phyloP scores from a whole-genome alignment of 2,113 vertebrate species.

The Pelecanus crispus region DNA sequence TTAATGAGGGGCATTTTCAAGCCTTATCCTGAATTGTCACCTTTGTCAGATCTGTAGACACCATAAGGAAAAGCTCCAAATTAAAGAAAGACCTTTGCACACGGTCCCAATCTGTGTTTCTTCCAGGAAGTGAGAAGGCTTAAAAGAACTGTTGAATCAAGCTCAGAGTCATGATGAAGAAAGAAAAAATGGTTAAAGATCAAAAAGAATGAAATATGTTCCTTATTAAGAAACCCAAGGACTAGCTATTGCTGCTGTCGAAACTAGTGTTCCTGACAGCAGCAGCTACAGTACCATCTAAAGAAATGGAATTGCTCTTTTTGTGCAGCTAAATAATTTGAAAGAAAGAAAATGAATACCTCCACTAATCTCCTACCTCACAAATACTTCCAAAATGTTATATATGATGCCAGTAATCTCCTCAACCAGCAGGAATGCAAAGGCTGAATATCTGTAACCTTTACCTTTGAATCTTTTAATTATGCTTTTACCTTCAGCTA shows the following conservation, averaged over 20 bases:
- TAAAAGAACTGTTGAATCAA: background rate
- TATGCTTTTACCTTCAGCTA: slow-evolving; percentile 26
- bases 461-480: slow-evolving; percentile 20
- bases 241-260: background rate
- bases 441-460: background rate
- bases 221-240: background rate
- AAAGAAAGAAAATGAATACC: background rate
- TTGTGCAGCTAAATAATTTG: background rate
- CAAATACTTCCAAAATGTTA: background rate
- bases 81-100: background rate
- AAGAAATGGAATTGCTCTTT: background rate
- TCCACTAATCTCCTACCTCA: background rate
- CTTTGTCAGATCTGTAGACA: background rate
- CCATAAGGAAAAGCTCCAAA: background rate
- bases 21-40: background rate
- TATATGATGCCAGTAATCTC: slow-evolving; percentile 1
- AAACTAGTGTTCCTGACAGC: background rate
- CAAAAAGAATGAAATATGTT: slow-evolving; percentile 2
- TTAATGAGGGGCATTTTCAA: background rate
- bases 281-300: background rate
- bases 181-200: background rate
- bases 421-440: background rate
- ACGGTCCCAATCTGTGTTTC: background rate
- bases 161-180: background rate
- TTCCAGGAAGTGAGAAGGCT: background rate